Base-by-base conservation (phyloP, 2,797 vertebrate genomes). In the Gymnothorax reevesii region DNA sequence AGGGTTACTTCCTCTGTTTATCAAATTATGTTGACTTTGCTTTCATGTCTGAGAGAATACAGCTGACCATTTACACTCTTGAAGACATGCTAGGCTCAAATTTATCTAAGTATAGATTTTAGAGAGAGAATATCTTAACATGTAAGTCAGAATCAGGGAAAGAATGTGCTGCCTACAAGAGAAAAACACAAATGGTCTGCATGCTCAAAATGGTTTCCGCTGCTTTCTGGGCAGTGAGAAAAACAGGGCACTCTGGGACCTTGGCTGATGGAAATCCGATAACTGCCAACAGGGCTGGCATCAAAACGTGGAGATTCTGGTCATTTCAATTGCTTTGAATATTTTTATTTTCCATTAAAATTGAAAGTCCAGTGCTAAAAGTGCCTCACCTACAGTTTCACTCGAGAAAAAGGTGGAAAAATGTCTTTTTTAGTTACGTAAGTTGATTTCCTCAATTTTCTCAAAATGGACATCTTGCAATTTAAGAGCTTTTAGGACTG, bases 191-290 rank as follows among this genome's bases (percentile, higher is more conserved):
- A 83, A 73, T 85, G 55, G 59, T 49, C 52, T 57, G 54, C 84
- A 86, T 87, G 85, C 52, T 88, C 64, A 85, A 87, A 87, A 88
- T 80, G 69, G 85, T 87, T 88, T 88, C 83, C 77, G 87, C 80
- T 83, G 80, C 83, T n/a, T 86, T 8, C 25, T 79, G 85, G 84
- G 87, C 83, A 85, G 83, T 87, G 82, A 87, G 85, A 91, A 92
- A 93, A 94, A 90, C 90, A 88, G 87, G 84, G 88, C 83, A 82
- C 83, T 66, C 82, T 83, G 85, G 86, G 84, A 87, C 87, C 60
- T 83, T 84, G 90, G 88, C 87, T 42, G 33, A 42, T 42, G 33
- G 33, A 1, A 42, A 42, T 42, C 33, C 33, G 33, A 42, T 42
- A 42, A 42, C 33, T 42, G 33, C 33, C 33, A 42, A 42, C 33